phyloP scores from a whole-genome alignment of 2,888 invertebrate genomes.

The Cordylochernes scorpioides region DNA sequence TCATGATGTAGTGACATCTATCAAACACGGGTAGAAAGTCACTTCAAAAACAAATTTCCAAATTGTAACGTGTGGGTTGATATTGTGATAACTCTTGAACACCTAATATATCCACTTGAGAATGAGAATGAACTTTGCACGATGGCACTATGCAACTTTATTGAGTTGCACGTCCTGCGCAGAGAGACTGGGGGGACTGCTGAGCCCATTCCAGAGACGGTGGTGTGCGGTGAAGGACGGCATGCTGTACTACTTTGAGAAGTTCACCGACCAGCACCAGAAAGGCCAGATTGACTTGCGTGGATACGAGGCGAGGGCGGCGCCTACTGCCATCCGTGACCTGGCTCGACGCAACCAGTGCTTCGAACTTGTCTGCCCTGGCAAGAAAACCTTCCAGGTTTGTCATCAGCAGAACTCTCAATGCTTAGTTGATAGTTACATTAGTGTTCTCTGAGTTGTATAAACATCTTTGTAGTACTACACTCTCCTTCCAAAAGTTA shows the following conservation, averaged over 20 bases:
- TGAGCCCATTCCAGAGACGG: constrained; percentile 10
- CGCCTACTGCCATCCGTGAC: constrained; percentile 7
- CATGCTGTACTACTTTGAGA: constrained; percentile 10
- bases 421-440: no score
- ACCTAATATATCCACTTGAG: neutral
- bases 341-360: constrained; percentile 6
- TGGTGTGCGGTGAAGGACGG: constrained; percentile 12
- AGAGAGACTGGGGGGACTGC: constrained; percentile 10
- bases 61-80: no score
- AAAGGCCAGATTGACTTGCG: constrained; percentile 7
- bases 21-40: no score
- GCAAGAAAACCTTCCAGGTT: constrained; percentile 11
- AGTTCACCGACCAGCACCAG: constrained; percentile 8
- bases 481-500: no score
- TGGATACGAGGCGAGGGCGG: constrained; percentile 8
- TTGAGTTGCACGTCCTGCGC: neutral
- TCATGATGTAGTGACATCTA: neutral
- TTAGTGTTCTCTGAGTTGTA: no score
- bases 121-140: neutral
- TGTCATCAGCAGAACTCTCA: no score
- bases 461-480: no score
- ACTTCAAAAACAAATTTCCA: no score
- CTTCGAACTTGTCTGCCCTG: constrained; percentile 11
- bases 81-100: no score
- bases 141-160: neutral